Percentiles rank a stretch among this genome's conserved stretches.
Evolutionary conservation across 2,888 invertebrate species (phyloP).

Genomic region (Agrotis segetum): DNA sequence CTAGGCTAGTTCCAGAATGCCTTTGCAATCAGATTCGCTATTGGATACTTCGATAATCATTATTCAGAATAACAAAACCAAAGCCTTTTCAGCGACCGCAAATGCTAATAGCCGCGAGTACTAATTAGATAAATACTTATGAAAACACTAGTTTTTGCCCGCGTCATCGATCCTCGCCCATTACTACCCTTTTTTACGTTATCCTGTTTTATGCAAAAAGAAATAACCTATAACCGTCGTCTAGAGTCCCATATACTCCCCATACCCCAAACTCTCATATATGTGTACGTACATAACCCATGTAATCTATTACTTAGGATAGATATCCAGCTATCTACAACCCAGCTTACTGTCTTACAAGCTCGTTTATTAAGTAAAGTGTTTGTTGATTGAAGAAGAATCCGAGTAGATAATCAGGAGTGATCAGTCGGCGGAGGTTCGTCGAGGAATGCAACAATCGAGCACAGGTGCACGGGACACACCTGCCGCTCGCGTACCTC

Average conservation of each 20-base stretch:
- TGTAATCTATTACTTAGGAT: too few relatives aligned
- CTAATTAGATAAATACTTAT: neutral
- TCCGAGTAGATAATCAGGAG: constrained; percentile 73
- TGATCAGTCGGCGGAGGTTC: constrained; percentile 63
- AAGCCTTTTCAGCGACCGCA: neutral
- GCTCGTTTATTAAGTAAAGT: constrained; percentile 61
- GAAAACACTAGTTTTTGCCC: constrained; percentile 9
- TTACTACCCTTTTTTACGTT: too few relatives aligned
- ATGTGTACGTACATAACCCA: too few relatives aligned
- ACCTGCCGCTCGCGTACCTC: constrained; percentile 76
- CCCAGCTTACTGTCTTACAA: constrained; percentile 35
- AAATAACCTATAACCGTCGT: too few relatives aligned
- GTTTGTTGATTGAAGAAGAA: constrained; percentile 74
- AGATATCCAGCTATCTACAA: too few relatives aligned
- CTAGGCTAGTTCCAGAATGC: too few relatives aligned
- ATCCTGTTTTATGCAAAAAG: too few relatives aligned
- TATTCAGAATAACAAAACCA: constrained; percentile 1
- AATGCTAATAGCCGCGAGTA: too few relatives aligned
- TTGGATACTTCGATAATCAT: neutral
- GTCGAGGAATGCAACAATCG: constrained; percentile 81
- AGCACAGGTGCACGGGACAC: constrained; percentile 84
- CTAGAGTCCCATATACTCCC: too few relatives aligned
- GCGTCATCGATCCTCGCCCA: too few relatives aligned
- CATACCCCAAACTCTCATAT: too few relatives aligned
- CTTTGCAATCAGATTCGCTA: too few relatives aligned